Base-by-base conservation (phyloP, 1,140 invertebrate genomes). In the Hetaerina americana region DNA sequence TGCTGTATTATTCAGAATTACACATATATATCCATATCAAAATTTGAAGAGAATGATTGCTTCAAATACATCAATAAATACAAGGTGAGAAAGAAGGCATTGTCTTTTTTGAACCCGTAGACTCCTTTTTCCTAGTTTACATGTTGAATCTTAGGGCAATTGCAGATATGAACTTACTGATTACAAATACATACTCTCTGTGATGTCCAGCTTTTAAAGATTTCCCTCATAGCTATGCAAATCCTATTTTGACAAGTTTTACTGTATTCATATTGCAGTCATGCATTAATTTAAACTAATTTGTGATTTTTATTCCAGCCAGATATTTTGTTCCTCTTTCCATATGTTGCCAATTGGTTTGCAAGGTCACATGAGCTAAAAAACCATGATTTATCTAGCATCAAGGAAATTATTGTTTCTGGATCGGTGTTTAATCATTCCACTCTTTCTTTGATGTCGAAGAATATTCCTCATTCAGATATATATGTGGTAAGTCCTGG, bases 41-140 rank as follows among this genome's bases (percentile, higher is more conserved):
- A 26, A 68, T 68, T 68, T 68, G 67, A 68, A 68, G 26, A 68
- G 24, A 15, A 12, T 25, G 27, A 12, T 1, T 68, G 12, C 24
- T 68, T 68, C 26, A 25, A 68, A 26, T 68, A 68, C n/a, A 68
- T 68, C 26, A 25, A 68, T 26, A 68, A 24, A 24, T 68, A 26
- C 26, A 68, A 68, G 67, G 67, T 68, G 24, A 8, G 15, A 5
- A n/a, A n/a, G n/a, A n/a, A n/a, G n/a, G n/a, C n/a, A n/a, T n/a
- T n/a, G n/a, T n/a, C n/a, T n/a, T n/a, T n/a, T n/a, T n/a, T n/a
- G n/a, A n/a, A n/a, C n/a, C n/a, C n/a, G n/a, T n/a, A n/a, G n/a
- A n/a, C n/a, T n/a, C n/a, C n/a, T n/a, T n/a, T n/a, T n/a, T n/a
- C n/a, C n/a, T n/a, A n/a, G n/a, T n/a, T n/a, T n/a, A n/a, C n/a